Percentiles rank a stretch among this genome's conserved stretches.
phyloP scores from a whole-genome alignment of 2,888 invertebrate genomes.

The Branchellion lobata region DNA sequence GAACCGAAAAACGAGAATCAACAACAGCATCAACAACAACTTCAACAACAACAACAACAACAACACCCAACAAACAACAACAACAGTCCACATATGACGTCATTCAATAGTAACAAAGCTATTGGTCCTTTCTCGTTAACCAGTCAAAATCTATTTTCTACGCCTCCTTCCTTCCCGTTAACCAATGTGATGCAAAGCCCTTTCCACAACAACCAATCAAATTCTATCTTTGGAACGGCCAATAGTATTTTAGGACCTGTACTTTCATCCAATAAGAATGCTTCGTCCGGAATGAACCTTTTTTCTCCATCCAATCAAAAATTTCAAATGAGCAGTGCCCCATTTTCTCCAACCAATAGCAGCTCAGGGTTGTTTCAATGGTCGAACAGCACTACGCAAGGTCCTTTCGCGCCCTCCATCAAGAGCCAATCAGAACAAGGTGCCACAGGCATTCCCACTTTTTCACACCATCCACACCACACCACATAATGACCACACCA shows the following conservation, averaged over 20 bases:
- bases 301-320: slow-evolving; percentile 12
- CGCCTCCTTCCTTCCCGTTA: slow-evolving; percentile 16
- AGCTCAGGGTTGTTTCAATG: slow-evolving; percentile 15
- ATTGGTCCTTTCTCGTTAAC: not conserved
- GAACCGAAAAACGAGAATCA: not conserved
- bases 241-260: slow-evolving; percentile 14
- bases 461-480: not conserved
- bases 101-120: slow-evolving; percentile 13
- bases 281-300: not conserved
- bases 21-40: not conserved
- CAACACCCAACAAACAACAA: not conserved
- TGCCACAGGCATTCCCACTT: not conserved
- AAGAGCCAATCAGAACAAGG: not conserved
- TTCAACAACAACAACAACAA: slow-evolving; percentile 12
- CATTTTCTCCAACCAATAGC: slow-evolving; percentile 19
- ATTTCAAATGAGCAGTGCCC: not conserved
- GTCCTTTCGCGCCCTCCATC: not conserved
- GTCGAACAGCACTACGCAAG: slow-evolving; percentile 3
- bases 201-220: slow-evolving; percentile 33
- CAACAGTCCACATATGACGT: not conserved
- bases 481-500: not conserved
- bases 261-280: slow-evolving; percentile 10
- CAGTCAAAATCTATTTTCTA: not conserved
- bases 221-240: slow-evolving; percentile 18
- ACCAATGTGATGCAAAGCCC: not conserved